Base-by-base conservation (phyloP, 2,797 vertebrate species). In the Okamejei kenojei region DNA sequence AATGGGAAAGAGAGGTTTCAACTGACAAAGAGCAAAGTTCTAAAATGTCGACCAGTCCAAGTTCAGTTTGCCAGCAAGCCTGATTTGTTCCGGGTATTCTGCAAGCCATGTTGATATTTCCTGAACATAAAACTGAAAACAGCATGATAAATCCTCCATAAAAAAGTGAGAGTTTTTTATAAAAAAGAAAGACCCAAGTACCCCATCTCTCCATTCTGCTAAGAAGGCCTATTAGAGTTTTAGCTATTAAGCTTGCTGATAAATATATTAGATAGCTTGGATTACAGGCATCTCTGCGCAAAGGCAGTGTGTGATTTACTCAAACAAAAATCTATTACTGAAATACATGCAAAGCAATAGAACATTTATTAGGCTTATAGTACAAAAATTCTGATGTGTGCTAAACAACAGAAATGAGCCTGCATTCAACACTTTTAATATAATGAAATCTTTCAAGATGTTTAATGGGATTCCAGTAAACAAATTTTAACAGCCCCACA, bases 191-290 rank as follows among this genome's bases (percentile, higher is more conserved):
- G 11, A 32, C 54, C 5, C 29, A n/a, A 61, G 61, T 63, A 58
- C 17, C 29, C 6, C 26, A 29, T 32, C 29, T 54, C 29, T 15
- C 82, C 17, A 63, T 86, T 29, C 58, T 32, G 58, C 68, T 73
- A 65, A 45, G 38, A 91, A 45, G 88, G 9, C 61, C 19, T 32
- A 90, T 90, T 90, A 38, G 38, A 38, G 29, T 73, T 19, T 91
- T 86, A 86, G 29, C 61, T 17, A 29, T 63, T 63, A 86, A 63
- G 29, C 54, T 13, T 86, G 58, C 82, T 86, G 82, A 86, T 58
- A 86, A n/a, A 86, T 63, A 86, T n/a, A 86, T 63, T 86, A 58
- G 58, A 86, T 86, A 13, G 26, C 82, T 63, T 86, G 58, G 58
- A 86, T 86, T 54, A 45, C 58, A 63, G 58, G 9, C 80, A 84